Conservation (phyloP, 2,113 vertebrate species). For the Cynocephalus volans region DNA sequence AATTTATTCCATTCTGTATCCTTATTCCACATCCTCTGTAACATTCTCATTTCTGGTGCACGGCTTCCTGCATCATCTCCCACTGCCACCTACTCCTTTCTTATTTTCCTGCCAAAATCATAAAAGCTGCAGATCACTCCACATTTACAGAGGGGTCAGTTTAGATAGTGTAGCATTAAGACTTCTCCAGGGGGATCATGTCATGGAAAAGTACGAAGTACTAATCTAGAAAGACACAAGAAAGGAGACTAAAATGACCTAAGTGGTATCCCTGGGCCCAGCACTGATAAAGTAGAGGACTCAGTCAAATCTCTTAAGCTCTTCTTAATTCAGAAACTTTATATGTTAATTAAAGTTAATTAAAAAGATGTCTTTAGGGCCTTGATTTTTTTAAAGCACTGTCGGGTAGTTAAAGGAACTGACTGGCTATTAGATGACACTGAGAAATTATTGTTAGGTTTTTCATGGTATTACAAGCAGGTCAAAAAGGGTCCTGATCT, state of each 20-base stretch:
- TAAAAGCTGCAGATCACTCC: neutral
- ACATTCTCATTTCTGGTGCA: neutral
- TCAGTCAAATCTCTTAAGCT: neutral
- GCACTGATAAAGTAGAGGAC: neutral
- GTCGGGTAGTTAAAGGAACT: neutral
- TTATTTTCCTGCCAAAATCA: neutral
- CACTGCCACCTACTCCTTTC: neutral
- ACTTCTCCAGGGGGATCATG: neutral
- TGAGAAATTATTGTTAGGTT: neutral
- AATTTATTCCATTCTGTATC: neutral
- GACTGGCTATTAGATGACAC: neutral
- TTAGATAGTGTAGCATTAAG: neutral
- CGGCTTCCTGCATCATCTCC: neutral
- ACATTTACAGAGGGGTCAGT: neutral
- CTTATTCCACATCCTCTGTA: neutral
- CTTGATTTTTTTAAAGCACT: constrained; percentile 34
- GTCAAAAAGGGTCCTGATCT: neutral
- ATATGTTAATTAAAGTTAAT: constrained; percentile 12
- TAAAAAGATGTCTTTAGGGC: neutral
- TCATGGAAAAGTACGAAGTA: constrained; percentile 42
- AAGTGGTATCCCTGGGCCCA: neutral
- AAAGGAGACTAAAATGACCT: neutral
- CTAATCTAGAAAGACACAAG: neutral
- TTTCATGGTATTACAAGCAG: neutral
- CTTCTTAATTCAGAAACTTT: neutral